Base-by-base conservation (phyloP, 2,888 invertebrate species). In the Hypolimnas misippus region DNA sequence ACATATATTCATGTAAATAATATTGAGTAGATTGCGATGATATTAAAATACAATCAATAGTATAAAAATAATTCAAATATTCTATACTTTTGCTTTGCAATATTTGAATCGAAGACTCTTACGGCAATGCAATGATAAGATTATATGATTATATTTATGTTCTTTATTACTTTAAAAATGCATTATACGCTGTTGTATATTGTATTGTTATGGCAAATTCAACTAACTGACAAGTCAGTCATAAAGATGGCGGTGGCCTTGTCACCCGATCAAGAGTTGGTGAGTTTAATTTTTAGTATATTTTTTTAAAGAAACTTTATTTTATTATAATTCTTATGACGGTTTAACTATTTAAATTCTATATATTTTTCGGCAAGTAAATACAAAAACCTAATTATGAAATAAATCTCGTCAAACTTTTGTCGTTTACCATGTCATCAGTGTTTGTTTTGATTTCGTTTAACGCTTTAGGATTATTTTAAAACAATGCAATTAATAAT, bases 231-330 rank as follows among this genome's bases (percentile, higher is more conserved):
- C 49, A 49, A 49, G 25, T 49, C 14, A 49, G 49, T 73, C 69
- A 67, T 70, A 85, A 93, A 92, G 76, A 92, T 92, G 95, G 95
- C 95, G 93, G 94, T 95, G 92, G 94, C 93, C 82, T 93, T 96
- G 93, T 94, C 95, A 91, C 93, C 94, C 84, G 95, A 96, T 87
- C 95, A 96, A 84, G 95, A 96, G 91, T 93, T 94, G 93, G 96
- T 96, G 86, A 95, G 94, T 94, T 46, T 58, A 63, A 67, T 57
- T 62, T 63, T 49, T 66, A 53, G 70, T 70, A 67, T 76, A 72
- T 63, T 70, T 69, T 67, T 65, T 46, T n/a, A 12, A 12, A 50
- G 21, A 12, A 46, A 49, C 31, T 31, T 25, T 29, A 10, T 35
- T 25, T 14, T 38, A 19, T 29, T 40, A 10, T 58, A 44, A 4